Conservation (phyloP, 2,797 vertebrate species). For the Propithecus perrieri region DNA sequence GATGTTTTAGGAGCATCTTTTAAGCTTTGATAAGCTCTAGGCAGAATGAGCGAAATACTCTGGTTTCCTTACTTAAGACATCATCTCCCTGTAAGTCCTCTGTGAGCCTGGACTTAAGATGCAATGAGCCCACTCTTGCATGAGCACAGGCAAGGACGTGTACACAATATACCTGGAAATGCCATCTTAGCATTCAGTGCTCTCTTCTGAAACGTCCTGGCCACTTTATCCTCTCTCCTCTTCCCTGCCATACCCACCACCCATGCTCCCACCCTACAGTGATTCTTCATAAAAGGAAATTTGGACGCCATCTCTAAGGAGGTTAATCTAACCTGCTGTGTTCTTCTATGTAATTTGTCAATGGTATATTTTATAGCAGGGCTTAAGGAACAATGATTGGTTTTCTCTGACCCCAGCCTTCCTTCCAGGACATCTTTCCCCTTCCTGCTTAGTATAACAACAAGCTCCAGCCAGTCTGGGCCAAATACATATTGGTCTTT, state of each 20-base stretch:
- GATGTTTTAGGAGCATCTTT: not conserved
- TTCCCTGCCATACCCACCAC: not conserved
- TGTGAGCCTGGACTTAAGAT: not conserved
- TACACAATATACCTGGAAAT: not conserved
- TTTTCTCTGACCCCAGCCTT: not conserved
- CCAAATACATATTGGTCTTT: not conserved
- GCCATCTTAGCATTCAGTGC: not conserved
- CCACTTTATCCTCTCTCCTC: not conserved
- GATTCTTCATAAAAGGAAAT: not conserved
- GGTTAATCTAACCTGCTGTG: not conserved
- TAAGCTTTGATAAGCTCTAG: not conserved
- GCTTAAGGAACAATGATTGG: not conserved
- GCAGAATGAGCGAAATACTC: not conserved
- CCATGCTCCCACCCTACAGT: fast-evolving
- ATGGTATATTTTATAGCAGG: not conserved
- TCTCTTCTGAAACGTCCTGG: not conserved
- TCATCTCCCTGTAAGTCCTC: not conserved
- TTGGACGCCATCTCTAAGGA: not conserved
- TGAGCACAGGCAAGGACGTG: not conserved
- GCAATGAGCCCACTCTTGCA: not conserved
- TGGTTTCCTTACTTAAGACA: not conserved
- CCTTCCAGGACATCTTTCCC: not conserved
- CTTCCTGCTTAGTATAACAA: not conserved
- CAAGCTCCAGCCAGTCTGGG: not conserved
- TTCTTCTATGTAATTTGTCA: not conserved